phyloP scores from a whole-genome alignment of 35 echinoderm and acorn worm genomes.

The Acanthaster planci region DNA sequence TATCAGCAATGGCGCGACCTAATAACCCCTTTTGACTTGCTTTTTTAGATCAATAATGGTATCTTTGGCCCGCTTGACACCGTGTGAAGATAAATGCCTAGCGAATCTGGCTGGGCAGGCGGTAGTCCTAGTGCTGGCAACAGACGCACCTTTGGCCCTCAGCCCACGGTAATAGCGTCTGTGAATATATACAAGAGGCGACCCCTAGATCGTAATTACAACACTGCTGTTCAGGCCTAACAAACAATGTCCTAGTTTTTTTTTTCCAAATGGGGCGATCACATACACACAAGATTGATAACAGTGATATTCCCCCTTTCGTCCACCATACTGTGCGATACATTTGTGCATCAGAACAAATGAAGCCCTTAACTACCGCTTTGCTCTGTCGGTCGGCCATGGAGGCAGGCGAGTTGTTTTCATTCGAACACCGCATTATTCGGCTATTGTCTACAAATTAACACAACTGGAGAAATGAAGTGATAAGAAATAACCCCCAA shows the following conservation, averaged over 20 bases:
- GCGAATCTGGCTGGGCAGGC: slow-evolving; percentile 3
- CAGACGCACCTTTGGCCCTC: slow-evolving; percentile 21
- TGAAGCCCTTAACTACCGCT: not conserved
- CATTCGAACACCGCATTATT: too few relatives aligned
- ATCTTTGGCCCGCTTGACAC: slow-evolving; percentile 17
- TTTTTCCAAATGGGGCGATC: slow-evolving; percentile 27
- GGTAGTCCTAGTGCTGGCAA: not conserved
- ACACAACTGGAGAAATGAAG: not conserved
- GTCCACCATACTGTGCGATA: not conserved
- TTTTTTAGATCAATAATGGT: slow-evolving; percentile 18
- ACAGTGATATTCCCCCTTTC: not conserved
- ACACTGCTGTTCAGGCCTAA: slow-evolving; percentile 16
- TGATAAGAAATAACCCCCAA: not conserved
- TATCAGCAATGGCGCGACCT: slow-evolving; percentile 5
- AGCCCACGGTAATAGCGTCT: slow-evolving; percentile 15
- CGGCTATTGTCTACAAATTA: too few relatives aligned
- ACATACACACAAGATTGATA: slow-evolving; percentile 30
- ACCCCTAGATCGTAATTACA: slow-evolving; percentile 26
- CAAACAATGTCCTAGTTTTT: slow-evolving; percentile 28
- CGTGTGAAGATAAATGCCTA: slow-evolving; percentile 12
- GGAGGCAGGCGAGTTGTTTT: not conserved
- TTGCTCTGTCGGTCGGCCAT: not conserved
- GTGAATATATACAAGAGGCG: slow-evolving; percentile 31
- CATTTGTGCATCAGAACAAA: slow-evolving; percentile 11
- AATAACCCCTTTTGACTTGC: slow-evolving; percentile 15